phyloP scores from a whole-genome alignment of 2,888 invertebrate genomes.

The Drosophila austrosaltans region DNA sequence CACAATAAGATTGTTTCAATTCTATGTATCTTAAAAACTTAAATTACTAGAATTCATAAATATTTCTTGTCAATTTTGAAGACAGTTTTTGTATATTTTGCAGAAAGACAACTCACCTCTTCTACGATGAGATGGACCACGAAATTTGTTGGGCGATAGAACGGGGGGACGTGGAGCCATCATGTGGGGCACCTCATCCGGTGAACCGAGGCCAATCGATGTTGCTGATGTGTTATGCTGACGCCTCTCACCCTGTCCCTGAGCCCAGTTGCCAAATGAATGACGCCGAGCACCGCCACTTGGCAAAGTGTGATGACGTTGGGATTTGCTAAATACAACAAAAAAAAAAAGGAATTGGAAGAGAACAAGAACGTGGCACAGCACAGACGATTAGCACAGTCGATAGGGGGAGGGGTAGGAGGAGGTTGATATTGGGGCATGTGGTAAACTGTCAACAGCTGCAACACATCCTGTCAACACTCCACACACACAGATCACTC shows the following conservation, averaged over 20 bases:
- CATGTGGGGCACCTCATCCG: conserved; percentile 83
- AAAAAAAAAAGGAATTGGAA: conserved; percentile 1
- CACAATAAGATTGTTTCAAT: no score
- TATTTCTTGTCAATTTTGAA: neutral
- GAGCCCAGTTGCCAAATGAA: conserved; percentile 82
- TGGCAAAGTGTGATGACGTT: conserved; percentile 81
- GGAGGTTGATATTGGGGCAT: neutral
- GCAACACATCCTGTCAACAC: conserved; percentile 70
- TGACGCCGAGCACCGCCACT: conserved; percentile 81
- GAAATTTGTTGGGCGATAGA: conserved; percentile 81
- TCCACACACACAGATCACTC: conserved; percentile 52
- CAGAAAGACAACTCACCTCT: conserved; percentile 76
- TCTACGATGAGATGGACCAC: conserved; percentile 72
- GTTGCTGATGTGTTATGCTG: conserved; percentile 64
- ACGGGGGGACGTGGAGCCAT: conserved; percentile 82
- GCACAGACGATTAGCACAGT: conserved; percentile 75
- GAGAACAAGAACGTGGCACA: conserved; percentile 36
- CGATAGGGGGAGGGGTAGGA: conserved; percentile 35
- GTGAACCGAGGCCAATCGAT: conserved; percentile 74
- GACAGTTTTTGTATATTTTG: neutral
- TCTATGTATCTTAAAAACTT: no score
- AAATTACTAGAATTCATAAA: neutral
- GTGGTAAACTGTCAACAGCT: conserved; percentile 80
- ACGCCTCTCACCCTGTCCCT: conserved; percentile 56
- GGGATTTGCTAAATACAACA: conserved; percentile 59